Evolutionary conservation across 2,113 vertebrate genomes (phyloP).

Genomic region (Labeo catla): DNA sequence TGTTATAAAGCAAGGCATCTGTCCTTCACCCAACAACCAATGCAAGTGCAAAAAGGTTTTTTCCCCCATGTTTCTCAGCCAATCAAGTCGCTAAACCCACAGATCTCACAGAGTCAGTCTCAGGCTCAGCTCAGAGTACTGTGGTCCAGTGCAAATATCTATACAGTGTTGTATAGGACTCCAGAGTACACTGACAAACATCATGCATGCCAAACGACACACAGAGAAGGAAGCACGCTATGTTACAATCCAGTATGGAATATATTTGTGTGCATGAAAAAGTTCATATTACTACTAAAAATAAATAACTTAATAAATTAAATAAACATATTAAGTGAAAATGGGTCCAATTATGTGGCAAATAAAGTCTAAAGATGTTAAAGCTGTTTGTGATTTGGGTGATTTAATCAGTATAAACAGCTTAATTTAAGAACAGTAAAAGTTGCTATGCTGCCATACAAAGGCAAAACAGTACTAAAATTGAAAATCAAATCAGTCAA

Average conservation of each 20-base stretch:
- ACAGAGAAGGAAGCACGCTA: constrained; percentile 75
- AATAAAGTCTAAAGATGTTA: background rate
- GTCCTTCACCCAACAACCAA: constrained; percentile 22
- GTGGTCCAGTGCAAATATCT: constrained; percentile 79
- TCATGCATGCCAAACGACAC: constrained; percentile 74
- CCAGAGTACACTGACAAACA: constrained; percentile 71
- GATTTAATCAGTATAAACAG: background rate
- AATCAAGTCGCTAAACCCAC: background rate
- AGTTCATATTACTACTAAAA: background rate
- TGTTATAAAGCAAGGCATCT: constrained; percentile 24
- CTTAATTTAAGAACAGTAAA: background rate
- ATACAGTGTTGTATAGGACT: constrained; percentile 74
- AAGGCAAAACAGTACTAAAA: background rate
- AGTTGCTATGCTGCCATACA: too few species aligned
- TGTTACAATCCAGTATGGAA: constrained; percentile 74
- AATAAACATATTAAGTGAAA: background rate
- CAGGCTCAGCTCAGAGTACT: constrained; percentile 62
- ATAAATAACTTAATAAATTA: background rate
- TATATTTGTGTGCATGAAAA: background rate
- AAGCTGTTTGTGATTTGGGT: background rate
- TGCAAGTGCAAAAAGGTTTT: constrained; percentile 38
- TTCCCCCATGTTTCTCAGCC: background rate
- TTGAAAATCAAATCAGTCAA: background rate
- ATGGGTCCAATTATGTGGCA: background rate
- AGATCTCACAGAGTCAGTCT: constrained; percentile 32